Evolutionary conservation across 2,113 vertebrate species (phyloP).

Genomic region (Protobothrops flavoviridis): DNA sequence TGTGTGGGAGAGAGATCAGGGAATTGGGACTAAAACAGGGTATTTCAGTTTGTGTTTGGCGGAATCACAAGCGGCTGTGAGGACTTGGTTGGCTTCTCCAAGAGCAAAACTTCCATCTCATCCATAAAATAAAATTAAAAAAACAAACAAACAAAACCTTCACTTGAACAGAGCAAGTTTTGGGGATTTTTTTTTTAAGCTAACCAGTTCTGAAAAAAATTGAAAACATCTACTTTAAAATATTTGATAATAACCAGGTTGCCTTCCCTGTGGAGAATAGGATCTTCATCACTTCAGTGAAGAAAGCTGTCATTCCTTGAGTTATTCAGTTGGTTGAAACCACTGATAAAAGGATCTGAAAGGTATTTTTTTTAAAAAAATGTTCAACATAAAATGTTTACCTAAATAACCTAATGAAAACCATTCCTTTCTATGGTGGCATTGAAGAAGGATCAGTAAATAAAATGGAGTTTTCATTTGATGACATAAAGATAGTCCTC

Average conservation of each 20-base stretch:
- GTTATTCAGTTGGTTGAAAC: background rate
- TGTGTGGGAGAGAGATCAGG: background rate
- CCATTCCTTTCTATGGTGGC: background rate
- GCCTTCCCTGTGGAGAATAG: background rate
- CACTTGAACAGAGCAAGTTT: background rate
- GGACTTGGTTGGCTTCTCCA: background rate
- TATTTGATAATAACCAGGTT: background rate
- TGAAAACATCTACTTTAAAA: background rate
- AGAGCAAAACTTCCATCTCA: background rate
- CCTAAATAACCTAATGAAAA: background rate
- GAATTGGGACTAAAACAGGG: background rate
- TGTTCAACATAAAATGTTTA: background rate
- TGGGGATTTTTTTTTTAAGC: background rate
- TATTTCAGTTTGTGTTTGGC: background rate
- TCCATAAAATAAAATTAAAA: background rate
- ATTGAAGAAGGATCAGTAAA: background rate
- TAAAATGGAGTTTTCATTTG: background rate
- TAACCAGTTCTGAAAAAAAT: background rate
- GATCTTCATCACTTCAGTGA: background rate
- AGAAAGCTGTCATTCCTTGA: background rate
- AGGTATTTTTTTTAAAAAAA: background rate
- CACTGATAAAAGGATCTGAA: background rate
- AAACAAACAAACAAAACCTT: background rate
- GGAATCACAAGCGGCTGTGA: background rate
- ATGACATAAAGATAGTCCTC: background rate